A percentile compares a stretch with the other conserved stretches of the same genome.
phyloP scores from a whole-genome alignment of 1,140 invertebrate genomes.

The Gyrodactylus salaris region DNA sequence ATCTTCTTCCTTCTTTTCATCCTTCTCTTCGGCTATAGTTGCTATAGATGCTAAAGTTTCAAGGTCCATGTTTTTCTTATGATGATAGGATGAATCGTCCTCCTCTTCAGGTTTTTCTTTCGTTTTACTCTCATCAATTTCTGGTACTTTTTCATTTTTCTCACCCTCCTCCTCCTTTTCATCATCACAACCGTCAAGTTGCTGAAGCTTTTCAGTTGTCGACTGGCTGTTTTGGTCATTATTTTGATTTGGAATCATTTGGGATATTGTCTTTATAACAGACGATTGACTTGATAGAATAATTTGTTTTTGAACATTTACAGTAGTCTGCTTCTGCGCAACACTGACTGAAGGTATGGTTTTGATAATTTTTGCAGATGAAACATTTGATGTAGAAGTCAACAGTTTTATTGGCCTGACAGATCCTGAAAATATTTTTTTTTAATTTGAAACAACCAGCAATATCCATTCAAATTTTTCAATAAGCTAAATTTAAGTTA shows the following conservation, averaged over 20 bases:
- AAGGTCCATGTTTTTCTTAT: constrained; percentile 13
- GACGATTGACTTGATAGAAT: neutral
- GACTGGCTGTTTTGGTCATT: too few species aligned
- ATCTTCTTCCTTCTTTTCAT: neutral
- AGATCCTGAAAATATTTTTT: too few species aligned
- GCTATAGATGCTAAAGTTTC: neutral
- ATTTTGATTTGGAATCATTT: too few species aligned
- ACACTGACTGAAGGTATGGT: neutral
- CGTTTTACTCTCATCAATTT: neutral
- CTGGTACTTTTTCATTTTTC: neutral
- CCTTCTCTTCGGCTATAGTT: neutral
- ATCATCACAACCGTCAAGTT: constrained; percentile 2
- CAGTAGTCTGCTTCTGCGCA: constrained; percentile 3
- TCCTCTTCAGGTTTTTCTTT: constrained; percentile 7
- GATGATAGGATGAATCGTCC: constrained; percentile 10
- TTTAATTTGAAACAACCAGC: too few species aligned
- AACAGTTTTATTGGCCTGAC: neutral
- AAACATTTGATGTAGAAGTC: neutral
- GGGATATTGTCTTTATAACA: neutral
- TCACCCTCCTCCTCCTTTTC: neutral
- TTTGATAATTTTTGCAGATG: neutral
- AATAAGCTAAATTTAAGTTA: too few species aligned
- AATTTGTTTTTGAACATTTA: neutral
- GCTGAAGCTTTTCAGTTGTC: too few species aligned
- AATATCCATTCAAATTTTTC: too few species aligned